phyloP scores from a whole-genome alignment of 2,888 invertebrate species.

The Physocephala rufipes region DNA sequence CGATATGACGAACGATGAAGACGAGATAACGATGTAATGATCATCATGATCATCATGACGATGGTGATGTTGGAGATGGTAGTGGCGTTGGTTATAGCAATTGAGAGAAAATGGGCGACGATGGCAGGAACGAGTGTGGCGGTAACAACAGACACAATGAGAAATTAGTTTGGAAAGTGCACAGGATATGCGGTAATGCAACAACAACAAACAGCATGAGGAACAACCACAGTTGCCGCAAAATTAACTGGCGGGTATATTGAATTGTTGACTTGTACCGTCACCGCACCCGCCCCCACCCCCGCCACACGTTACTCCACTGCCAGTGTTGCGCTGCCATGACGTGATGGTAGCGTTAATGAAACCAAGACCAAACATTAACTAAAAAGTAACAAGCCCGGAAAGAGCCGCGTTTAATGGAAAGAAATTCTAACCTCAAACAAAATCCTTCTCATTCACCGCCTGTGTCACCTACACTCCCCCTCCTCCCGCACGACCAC shows the following conservation, averaged over 20 bases:
- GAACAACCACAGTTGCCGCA: background rate
- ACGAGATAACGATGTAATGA: background rate
- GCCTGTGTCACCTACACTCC: background rate
- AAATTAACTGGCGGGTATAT: background rate
- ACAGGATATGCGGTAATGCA: slow-evolving; percentile 28
- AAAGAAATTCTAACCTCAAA: too few species aligned
- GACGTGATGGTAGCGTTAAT: slow-evolving; percentile 30
- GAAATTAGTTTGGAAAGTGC: slow-evolving; percentile 37
- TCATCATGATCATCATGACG: too few species aligned
- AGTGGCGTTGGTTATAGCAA: too few species aligned
- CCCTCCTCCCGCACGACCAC: too few species aligned
- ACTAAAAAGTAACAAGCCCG: slow-evolving; percentile 3
- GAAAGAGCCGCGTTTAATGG: slow-evolving; percentile 1
- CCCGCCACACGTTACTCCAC: too few species aligned
- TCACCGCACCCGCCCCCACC: background rate
- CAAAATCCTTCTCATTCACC: background rate
- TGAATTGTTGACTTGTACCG: background rate
- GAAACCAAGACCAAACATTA: slow-evolving; percentile 26
- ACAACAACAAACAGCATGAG: slow-evolving; percentile 8
- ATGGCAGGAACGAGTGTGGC: background rate
- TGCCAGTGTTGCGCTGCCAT: too few species aligned
- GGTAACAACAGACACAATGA: slow-evolving; percentile 24
- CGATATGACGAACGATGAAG: too few species aligned
- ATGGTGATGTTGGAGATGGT: too few species aligned
- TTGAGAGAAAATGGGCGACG: too few species aligned